Base-by-base conservation (phyloP, 2,888 invertebrate genomes). In the Cataglyphis altisquamis region DNA sequence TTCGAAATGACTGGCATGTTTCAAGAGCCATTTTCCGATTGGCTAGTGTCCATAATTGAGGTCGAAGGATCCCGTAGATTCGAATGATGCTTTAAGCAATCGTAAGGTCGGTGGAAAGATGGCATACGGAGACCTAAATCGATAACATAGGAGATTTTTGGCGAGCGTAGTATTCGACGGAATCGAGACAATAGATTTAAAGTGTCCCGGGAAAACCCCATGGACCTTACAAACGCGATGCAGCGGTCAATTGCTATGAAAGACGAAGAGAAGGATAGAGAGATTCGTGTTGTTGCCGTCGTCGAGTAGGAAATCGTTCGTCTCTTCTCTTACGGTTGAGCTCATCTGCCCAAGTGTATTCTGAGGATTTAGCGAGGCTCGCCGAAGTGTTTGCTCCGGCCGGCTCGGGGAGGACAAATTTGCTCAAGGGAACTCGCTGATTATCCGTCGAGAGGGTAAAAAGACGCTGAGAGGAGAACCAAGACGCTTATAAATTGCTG, bases 31-130 rank as follows among this genome's bases (percentile, higher is more conserved):
- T 92, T 93, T 93, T 92, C 91, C 93, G 91, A 93, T 92, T 93
- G 92, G 91, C 91, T 88, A 91, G 91, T 89, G 90, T 90, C 88
- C 91, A 90, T 92, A 92, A 93, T 92, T 91, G 92, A 93, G 91
- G 88, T 82, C 70, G 73, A 84, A 81, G 75, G 82, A 85, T 75
- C 81, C 67, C 84, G 78, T 64, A 67, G 68, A 78, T 68, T 78
- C 83, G 80, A 82, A 88, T 70, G 83, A 45, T 64, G 68, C 83
- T 80, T 88, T 90, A 90, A 91, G 91, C 82, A 88, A 70, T 91
- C 90, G 89, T 88, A 88, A 91, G 89, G 77, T 73, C 72, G 21
- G 72, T 67, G 83, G 63, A 74, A 25, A 10, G 81, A 77, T 73
- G 64, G 57, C 74, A 62, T 45, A n/a, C 25, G 55, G 55, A 52